Evolutionary conservation across 2,113 vertebrate genomes (phyloP).

Genomic region (Zosterops borbonicus): DNA sequence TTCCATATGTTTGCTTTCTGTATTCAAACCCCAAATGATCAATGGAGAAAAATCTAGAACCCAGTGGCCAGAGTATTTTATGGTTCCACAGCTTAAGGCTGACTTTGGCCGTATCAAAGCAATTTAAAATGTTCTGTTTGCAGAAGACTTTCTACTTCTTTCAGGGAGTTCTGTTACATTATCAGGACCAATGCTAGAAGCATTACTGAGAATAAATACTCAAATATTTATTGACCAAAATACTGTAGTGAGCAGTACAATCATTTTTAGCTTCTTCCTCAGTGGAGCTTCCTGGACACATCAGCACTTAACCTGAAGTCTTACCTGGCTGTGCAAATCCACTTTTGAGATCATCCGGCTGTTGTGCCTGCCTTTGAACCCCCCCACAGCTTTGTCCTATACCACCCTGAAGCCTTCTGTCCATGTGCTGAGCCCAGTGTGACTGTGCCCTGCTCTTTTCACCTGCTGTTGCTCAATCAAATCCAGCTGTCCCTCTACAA

Average conservation of each 20-base stretch:
- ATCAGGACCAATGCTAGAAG: not conserved
- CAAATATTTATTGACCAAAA: not conserved
- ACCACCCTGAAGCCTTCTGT: not conserved
- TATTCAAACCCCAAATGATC: not conserved
- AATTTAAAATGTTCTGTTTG: not conserved
- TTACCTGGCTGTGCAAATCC: not conserved
- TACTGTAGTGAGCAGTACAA: not conserved
- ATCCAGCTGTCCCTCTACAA: not conserved
- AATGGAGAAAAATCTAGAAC: not conserved
- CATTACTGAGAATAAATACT: not conserved
- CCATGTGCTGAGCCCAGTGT: not conserved
- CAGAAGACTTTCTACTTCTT: not conserved
- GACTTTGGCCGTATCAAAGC: not conserved
- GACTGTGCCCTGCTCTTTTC: not conserved
- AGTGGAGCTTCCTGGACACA: not conserved
- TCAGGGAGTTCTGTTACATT: not conserved
- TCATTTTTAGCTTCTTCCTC: not conserved
- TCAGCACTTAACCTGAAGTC: not conserved
- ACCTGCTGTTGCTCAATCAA: not conserved
- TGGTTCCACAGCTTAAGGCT: not conserved
- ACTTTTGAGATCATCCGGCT: not conserved
- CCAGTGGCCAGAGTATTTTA: not conserved
- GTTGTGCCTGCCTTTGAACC: not conserved
- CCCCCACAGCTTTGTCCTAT: not conserved
- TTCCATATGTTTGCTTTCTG: not conserved